These are phyloP conservation scores for Pedetes capensis DNA, from an alignment of 2,113 vertebrate genomes.

Conservation along the genomic window DNA sequence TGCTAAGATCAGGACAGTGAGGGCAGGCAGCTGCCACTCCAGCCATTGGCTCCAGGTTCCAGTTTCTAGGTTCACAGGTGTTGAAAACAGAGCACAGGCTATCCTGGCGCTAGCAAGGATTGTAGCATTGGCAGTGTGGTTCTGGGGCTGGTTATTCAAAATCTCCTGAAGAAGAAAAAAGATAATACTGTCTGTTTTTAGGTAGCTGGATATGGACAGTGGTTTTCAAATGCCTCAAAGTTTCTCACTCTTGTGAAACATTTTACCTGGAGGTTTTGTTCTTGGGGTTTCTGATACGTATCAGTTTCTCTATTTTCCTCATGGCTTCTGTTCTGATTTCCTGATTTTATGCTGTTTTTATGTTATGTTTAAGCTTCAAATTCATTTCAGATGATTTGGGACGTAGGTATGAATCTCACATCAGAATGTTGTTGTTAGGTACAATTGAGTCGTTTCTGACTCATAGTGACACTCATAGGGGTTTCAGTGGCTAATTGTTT, in stretches of 20 bases:
- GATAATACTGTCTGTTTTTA: not conserved
- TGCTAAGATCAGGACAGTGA: not conserved
- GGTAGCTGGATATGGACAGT: not conserved
- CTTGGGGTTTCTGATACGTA: not conserved
- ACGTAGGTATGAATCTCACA: not conserved
- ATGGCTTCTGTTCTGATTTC: conserved; percentile 1
- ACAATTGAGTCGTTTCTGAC: too few species aligned
- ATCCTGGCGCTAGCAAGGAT: not conserved
- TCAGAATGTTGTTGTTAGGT: too few species aligned
- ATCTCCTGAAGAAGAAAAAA: not conserved
- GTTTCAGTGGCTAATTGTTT: too few species aligned
- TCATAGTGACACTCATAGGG: too few species aligned
- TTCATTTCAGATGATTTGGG: not conserved
- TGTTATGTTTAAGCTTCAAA: conserved; percentile 2
- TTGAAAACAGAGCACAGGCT: not conserved
- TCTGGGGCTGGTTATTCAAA: not conserved
- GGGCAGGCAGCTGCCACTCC: not conserved
- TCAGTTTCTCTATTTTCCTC: not conserved
- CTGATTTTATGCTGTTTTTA: conserved; percentile 4
- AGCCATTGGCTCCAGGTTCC: not conserved
- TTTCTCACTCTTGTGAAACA: conserved; percentile 26
- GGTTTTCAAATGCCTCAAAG: not conserved
- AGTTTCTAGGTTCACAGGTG: not conserved
- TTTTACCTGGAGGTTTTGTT: not conserved
- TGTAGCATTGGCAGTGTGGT: not conserved